Conservation (phyloP, 1,140 invertebrate genomes). For the Zaprionus davidi region DNA sequence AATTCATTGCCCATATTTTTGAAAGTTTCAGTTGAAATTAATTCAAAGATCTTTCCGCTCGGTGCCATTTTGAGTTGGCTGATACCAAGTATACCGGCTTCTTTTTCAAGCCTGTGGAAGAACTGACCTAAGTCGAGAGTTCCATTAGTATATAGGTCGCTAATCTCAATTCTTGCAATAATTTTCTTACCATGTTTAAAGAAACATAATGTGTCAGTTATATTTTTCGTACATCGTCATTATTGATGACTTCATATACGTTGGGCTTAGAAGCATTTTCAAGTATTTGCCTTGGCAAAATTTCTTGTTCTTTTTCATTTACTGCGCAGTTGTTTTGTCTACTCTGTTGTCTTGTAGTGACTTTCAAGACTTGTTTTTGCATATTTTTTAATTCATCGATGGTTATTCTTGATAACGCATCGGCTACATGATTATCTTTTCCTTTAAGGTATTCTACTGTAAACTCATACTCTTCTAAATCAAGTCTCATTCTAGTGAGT, state of each 20-base stretch:
- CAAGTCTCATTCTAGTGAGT: slow-evolving; percentile 60
- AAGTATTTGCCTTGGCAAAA: slow-evolving; percentile 8
- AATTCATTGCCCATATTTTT: slow-evolving; percentile 33
- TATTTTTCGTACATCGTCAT: slow-evolving; percentile 20
- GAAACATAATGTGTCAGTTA: slow-evolving; percentile 8
- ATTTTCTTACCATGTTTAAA: slow-evolving; percentile 33
- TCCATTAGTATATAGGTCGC: slow-evolving; percentile 38
- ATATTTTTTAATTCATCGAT: slow-evolving; percentile 1
- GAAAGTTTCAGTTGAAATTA: slow-evolving; percentile 12
- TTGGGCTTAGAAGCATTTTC: slow-evolving; percentile 30
- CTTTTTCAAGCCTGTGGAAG: slow-evolving; percentile 21
- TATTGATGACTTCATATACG: slow-evolving; percentile 21
- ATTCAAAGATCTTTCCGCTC: slow-evolving; percentile 35
- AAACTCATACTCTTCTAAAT: slow-evolving; percentile 76
- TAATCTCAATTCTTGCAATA: slow-evolving; percentile 30
- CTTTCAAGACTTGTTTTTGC: slow-evolving; percentile 16
- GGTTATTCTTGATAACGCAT: slow-evolving; percentile 30
- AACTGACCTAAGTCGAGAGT: slow-evolving; percentile 23
- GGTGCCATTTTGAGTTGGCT: slow-evolving; percentile 35
- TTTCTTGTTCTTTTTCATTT: slow-evolving; percentile 18
- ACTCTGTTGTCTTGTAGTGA: slow-evolving; percentile 18
- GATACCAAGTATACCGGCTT: slow-evolving; percentile 21
- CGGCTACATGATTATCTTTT: slow-evolving; percentile 35
- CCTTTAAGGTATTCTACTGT: slow-evolving; percentile 55
- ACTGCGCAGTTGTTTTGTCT: slow-evolving; percentile 21